These are phyloP conservation scores for Trichonephila inaurata DNA, from an alignment of 1,140 invertebrate species.

Conservation along the genomic window DNA sequence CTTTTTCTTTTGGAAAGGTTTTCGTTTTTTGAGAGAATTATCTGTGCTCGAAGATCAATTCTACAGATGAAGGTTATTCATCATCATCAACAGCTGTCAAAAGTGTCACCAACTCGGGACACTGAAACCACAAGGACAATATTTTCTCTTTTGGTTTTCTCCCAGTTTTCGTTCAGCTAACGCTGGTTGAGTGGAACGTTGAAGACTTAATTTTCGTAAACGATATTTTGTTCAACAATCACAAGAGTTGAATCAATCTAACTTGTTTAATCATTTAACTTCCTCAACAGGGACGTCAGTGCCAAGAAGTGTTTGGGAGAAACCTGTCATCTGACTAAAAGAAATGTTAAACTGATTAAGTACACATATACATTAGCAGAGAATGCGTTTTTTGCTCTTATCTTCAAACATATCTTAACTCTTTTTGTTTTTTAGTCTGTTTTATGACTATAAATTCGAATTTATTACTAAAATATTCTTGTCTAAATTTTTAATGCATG, in stretches of 20 bases:
- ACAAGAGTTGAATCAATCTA: slow-evolving; percentile 29
- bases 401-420: too few species aligned
- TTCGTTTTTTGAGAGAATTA: slow-evolving; percentile 73
- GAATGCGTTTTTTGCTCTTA: too few species aligned
- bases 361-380: too few species aligned
- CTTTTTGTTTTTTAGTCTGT: too few species aligned
- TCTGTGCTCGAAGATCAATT: slow-evolving; percentile 74
- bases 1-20: slow-evolving; percentile 63
- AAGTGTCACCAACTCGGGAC: slow-evolving; percentile 74
- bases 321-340: slow-evolving; percentile 28
- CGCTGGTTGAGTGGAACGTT: slow-evolving; percentile 33
- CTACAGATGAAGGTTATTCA: slow-evolving; percentile 75
- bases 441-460: too few species aligned
- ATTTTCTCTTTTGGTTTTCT: slow-evolving; percentile 63
- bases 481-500: too few species aligned
- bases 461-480: too few species aligned
- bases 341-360: neutral
- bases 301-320: neutral
- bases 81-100: slow-evolving; percentile 75
- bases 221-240: slow-evolving; percentile 59
- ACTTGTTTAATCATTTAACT: slow-evolving; percentile 59
- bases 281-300: neutral
- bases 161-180: slow-evolving; percentile 53
- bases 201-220: slow-evolving; percentile 74
- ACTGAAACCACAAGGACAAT: slow-evolving; percentile 72